These are phyloP conservation scores for Epinotia ramella DNA, from an alignment of 2,888 invertebrate genomes.

Conservation along the genomic window DNA sequence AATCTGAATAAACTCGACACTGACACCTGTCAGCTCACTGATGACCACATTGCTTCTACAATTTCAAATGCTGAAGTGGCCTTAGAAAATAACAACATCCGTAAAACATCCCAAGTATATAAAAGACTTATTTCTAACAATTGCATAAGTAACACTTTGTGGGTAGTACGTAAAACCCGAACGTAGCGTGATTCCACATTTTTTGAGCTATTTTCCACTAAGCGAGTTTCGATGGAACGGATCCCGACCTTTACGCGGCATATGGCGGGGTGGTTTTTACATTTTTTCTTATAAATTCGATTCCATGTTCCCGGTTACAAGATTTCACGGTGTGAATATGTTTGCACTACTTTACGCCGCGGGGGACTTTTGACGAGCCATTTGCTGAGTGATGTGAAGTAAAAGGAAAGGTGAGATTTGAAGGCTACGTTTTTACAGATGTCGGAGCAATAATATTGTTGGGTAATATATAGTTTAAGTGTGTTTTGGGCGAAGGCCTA, in stretches of 20 bases:
- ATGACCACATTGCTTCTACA: too few relatives aligned
- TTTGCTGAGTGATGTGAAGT: slow-evolving; percentile 28
- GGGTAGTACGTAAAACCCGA: slow-evolving; percentile 5
- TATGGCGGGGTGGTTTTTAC: slow-evolving; percentile 71
- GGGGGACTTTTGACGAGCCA: slow-evolving; percentile 32
- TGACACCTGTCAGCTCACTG: too few relatives aligned
- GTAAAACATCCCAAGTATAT: neutral
- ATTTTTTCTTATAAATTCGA: slow-evolving; percentile 71
- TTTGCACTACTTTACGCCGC: slow-evolving; percentile 38
- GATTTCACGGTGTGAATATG: slow-evolving; percentile 46
- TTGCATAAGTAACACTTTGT: neutral
- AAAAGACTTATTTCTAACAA: neutral
- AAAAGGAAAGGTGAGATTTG: slow-evolving; percentile 25
- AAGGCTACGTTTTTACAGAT: slow-evolving; percentile 17
- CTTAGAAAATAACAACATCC: too few relatives aligned
- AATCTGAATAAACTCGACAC: too few relatives aligned
- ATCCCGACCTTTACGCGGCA: slow-evolving; percentile 65
- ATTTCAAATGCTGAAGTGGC: too few relatives aligned
- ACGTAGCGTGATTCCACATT: slow-evolving; percentile 52
- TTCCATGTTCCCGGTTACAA: slow-evolving; percentile 53
- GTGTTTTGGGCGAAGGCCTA: neutral
- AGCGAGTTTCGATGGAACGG: slow-evolving; percentile 81
- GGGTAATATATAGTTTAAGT: neutral
- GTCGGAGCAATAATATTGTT: neutral
- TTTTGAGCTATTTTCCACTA: slow-evolving; percentile 64